phyloP scores from a whole-genome alignment of 2,888 invertebrate genomes.

The Acronicta leporina region DNA sequence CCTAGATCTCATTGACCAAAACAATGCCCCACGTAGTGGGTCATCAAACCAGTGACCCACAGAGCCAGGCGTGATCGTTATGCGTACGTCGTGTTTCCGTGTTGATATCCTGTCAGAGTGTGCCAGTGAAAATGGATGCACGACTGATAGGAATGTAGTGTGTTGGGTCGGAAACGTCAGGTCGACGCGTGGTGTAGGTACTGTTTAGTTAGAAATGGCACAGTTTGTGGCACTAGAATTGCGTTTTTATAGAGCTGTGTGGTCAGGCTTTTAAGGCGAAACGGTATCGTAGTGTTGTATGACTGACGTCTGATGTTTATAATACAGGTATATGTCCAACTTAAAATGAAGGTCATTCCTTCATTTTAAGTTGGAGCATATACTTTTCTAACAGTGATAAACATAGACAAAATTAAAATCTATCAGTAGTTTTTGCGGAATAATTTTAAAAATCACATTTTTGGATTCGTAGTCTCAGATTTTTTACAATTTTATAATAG shows the following conservation, averaged over 20 bases:
- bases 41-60: constrained; percentile 50
- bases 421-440: too few species aligned
- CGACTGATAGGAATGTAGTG: constrained; percentile 22
- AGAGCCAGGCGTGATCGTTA: constrained; percentile 29
- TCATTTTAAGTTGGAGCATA: too few species aligned
- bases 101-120: constrained; percentile 37
- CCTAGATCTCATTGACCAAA: constrained; percentile 16
- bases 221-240: neutral
- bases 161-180: neutral
- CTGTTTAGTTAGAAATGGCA: constrained; percentile 17
- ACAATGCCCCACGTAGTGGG: constrained; percentile 29
- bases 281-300: too few species aligned
- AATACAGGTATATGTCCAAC: too few species aligned
- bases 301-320: too few species aligned
- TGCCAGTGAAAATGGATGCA: constrained; percentile 47
- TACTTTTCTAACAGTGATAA: too few species aligned
- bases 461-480: too few species aligned
- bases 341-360: too few species aligned
- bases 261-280: neutral
- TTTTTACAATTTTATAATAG: too few species aligned
- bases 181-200: neutral
- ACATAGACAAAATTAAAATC: too few species aligned
- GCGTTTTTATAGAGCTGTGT: neutral
- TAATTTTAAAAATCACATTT: too few species aligned
- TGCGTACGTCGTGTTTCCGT: constrained; percentile 43